Evolutionary conservation across 1,140 invertebrate species (phyloP).

Genomic region (Epicauta chinensis): DNA sequence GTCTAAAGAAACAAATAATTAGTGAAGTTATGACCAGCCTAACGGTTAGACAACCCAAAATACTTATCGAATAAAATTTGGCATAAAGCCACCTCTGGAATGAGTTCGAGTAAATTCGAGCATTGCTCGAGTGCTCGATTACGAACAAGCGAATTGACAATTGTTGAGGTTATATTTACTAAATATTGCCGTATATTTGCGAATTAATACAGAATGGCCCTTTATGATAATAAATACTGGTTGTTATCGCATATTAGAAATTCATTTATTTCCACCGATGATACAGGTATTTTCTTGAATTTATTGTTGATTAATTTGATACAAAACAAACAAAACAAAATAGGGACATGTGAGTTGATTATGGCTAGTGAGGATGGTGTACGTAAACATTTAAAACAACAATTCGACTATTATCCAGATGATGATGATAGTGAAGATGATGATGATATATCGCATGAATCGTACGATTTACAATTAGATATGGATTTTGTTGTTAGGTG

Average conservation of each 20-base stretch:
- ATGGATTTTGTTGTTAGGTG: slow-evolving; percentile 33
- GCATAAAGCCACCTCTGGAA: too few relatives aligned
- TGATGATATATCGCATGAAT: slow-evolving; percentile 57
- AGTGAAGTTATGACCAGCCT: too few relatives aligned
- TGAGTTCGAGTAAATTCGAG: too few relatives aligned
- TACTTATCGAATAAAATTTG: too few relatives aligned
- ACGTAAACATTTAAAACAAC: slow-evolving; percentile 52
- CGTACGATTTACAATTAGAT: slow-evolving; percentile 65
- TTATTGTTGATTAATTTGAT: not conserved
- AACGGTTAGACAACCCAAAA: too few relatives aligned
- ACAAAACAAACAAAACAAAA: not conserved
- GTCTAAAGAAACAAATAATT: too few relatives aligned
- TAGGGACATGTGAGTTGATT: slow-evolving; percentile 65
- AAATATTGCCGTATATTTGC: too few relatives aligned
- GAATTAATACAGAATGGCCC: slow-evolving; percentile 75
- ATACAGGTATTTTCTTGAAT: slow-evolving; percentile 58
- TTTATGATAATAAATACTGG: slow-evolving; percentile 90
- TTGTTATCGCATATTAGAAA: slow-evolving; percentile 86
- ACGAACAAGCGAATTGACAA: too few relatives aligned
- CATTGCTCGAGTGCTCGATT: too few relatives aligned
- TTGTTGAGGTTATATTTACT: too few relatives aligned
- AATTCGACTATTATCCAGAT: slow-evolving; percentile 63
- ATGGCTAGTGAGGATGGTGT: slow-evolving; percentile 56
- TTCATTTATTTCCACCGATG: slow-evolving; percentile 92
- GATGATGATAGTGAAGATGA: slow-evolving; percentile 72